phyloP scores from a whole-genome alignment of 53 echinoderm and acorn worm genomes.

The Stichopus horrens region DNA sequence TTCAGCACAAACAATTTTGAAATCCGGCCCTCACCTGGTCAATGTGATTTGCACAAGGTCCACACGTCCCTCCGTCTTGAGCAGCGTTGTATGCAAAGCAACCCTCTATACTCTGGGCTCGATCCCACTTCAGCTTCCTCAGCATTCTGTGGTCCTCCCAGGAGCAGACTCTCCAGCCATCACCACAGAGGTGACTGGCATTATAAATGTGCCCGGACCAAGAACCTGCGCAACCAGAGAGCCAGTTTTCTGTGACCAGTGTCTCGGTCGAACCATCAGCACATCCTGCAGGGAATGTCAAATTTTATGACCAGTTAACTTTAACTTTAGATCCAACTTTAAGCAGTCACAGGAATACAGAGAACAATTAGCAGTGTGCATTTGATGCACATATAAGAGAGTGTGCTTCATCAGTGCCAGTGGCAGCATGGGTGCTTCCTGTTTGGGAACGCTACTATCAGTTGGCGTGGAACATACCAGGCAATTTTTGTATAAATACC shows the following conservation, averaged over 20 bases:
- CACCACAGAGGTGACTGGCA: constrained; percentile 75
- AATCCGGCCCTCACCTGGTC: constrained; percentile 67
- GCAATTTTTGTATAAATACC: no score
- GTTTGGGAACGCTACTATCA: no score
- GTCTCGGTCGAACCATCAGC: constrained; percentile 70
- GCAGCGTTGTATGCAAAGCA: constrained; percentile 94
- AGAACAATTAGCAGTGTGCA: no score
- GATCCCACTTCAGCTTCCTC: constrained; percentile 68
- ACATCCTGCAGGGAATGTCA: constrained; percentile 63
- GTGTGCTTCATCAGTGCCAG: no score
- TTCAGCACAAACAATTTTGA: no score
- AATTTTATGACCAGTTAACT: neutral
- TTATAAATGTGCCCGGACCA: constrained; percentile 93
- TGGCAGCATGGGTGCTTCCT: no score
- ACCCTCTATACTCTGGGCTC: constrained; percentile 66
- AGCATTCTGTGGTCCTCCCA: constrained; percentile 78
- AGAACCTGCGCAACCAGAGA: constrained; percentile 77
- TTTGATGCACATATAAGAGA: no score
- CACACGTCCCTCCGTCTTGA: constrained; percentile 84
- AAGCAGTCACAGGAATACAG: no score
- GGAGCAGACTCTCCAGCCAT: constrained; percentile 91
- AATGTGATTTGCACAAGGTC: constrained; percentile 70
- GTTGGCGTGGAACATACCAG: no score
- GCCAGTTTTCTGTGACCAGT: constrained; percentile 54
- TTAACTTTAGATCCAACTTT: no score